These are phyloP conservation scores for Phalacrocorax carbo DNA, from an alignment of 2,113 vertebrate species.

Conservation along the genomic window DNA sequence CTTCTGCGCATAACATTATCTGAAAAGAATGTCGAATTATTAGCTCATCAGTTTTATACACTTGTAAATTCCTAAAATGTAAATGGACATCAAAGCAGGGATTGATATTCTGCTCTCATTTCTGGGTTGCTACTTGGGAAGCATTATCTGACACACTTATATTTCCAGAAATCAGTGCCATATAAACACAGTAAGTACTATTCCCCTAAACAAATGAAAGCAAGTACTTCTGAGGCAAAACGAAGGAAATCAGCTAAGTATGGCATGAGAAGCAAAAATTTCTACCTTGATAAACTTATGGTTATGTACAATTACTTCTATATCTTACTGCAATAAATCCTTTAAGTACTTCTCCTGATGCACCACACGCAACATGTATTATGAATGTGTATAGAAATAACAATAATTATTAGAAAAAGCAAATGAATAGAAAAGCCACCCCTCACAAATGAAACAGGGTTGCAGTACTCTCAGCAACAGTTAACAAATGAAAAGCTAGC, in stretches of 20 bases:
- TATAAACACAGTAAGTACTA: constrained; percentile 63
- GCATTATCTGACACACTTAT: background rate
- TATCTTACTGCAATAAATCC: background rate
- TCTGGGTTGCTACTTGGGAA: constrained; percentile 39
- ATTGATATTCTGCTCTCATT: background rate
- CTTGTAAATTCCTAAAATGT: constrained; percentile 31
- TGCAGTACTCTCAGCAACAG: background rate
- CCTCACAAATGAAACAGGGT: background rate
- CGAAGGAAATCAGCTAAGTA: background rate
- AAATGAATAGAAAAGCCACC: background rate
- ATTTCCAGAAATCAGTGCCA: constrained; percentile 40
- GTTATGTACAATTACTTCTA: background rate
- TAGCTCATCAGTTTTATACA: constrained; percentile 6
- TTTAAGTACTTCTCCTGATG: background rate
- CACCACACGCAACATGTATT: background rate
- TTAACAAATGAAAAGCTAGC: background rate
- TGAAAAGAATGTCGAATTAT: background rate
- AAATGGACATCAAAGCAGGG: background rate
- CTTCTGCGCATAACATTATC: background rate
- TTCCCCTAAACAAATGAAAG: constrained; percentile 40
- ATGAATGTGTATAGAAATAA: background rate
- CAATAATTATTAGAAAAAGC: background rate
- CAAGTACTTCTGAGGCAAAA: constrained; percentile 42
- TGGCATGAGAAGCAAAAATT: background rate
- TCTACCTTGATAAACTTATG: constrained; percentile 6